Conservation (phyloP, 2,797 vertebrate species). For the Novumbra hubbsi region DNA sequence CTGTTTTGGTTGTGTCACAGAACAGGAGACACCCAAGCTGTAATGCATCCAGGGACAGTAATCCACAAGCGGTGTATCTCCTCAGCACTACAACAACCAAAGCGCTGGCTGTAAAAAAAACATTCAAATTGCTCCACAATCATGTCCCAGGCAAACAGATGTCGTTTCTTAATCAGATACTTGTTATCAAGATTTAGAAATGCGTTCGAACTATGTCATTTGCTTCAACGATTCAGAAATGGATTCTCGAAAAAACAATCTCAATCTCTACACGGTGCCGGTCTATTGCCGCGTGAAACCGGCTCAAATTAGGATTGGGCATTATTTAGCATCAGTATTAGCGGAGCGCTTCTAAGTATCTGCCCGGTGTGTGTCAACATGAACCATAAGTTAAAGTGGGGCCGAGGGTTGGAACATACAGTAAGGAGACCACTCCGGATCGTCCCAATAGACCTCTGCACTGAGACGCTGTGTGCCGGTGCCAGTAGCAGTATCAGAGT, state of each 20-base stretch:
- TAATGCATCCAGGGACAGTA: conserved; percentile 8
- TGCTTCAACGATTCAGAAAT: too few relatives aligned
- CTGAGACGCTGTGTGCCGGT: not conserved
- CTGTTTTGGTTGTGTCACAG: conserved; percentile 12
- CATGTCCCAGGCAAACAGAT: not conserved
- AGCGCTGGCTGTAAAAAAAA: not conserved
- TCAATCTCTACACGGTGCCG: too few relatives aligned
- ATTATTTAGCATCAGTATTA: not conserved
- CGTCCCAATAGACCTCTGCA: not conserved
- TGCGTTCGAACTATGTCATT: too few relatives aligned
- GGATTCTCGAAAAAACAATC: too few relatives aligned
- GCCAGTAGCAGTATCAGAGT: not conserved
- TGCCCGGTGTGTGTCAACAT: not conserved
- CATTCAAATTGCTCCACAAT: not conserved
- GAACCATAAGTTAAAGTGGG: not conserved
- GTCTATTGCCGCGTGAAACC: too few relatives aligned
- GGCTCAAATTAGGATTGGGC: too few relatives aligned
- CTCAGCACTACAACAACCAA: not conserved
- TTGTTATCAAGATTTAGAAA: too few relatives aligned
- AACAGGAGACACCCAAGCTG: not conserved
- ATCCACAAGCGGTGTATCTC: not conserved
- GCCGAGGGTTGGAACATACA: not conserved
- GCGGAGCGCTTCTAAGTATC: not conserved
- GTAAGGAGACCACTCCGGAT: not conserved
- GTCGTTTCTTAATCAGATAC: too few relatives aligned